Percentiles rank a stretch among this genome's conserved stretches.
Conservation (phyloP, 2,797 vertebrate genomes). For the Sitta carolinensis region DNA sequence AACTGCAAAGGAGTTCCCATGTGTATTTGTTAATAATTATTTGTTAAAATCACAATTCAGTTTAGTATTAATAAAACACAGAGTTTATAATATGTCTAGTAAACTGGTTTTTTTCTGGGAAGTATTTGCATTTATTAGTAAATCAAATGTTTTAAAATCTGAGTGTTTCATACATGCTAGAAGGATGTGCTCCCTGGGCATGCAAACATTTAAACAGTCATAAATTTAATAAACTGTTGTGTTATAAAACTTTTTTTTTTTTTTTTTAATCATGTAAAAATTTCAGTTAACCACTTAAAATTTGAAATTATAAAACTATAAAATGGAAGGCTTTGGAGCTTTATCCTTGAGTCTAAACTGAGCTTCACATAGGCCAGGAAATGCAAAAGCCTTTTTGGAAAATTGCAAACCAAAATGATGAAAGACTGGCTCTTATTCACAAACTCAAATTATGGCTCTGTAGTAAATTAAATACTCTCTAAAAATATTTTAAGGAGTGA, state of each 20-base stretch:
- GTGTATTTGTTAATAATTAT: not conserved
- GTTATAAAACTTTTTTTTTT: not conserved
- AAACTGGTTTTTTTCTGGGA: not conserved
- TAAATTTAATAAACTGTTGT: not conserved
- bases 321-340: not conserved
- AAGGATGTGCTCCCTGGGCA: not conserved
- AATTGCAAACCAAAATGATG: not conserved
- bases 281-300: not conserved
- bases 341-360: not conserved
- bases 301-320: not conserved
- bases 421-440: not conserved
- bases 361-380: not conserved
- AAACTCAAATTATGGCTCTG: not conserved
- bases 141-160: not conserved
- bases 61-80: not conserved
- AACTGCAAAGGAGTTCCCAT: not conserved
- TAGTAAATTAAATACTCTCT: conserved; percentile 3
- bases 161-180: not conserved
- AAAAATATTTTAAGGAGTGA: conserved; percentile 1
- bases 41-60: not conserved
- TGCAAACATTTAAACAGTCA: not conserved
- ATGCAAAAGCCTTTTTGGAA: not conserved
- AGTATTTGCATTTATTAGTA: not conserved
- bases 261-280: not conserved
- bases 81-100: not conserved